Evolutionary conservation across 2,888 invertebrate species (phyloP), one percentile per base, ranked within the genome.

Genomic region (Torymus auratus): DNA sequence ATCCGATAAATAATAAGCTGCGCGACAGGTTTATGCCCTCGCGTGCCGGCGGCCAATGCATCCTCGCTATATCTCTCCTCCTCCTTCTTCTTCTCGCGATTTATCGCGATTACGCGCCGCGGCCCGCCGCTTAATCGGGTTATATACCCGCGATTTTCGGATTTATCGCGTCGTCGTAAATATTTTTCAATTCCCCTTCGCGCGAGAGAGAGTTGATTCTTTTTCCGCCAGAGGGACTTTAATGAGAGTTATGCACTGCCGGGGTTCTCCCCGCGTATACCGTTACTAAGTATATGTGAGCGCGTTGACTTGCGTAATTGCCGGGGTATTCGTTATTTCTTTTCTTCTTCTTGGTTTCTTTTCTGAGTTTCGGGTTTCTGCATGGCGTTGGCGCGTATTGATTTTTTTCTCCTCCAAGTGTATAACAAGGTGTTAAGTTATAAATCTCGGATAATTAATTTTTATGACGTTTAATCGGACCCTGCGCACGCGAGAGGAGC

Each of bases 1-100:
- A 87, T 88, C 86, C 87, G 84, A 88, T 88, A 88, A 88, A 88
- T 88, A 88, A 88, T 85, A 85, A 84, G 79, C 83, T 78, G 11
- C 72, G 67, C 83, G 87, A 88, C 87, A 87, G 86, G 85, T 87
- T 88, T 88, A 87, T 86, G 85, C 83, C 78, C 82, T 88, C 85
- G 88, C 88, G 87, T 88, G 88, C 81, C 61, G 41, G 61, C 23
- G n/a, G 55, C 70, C 78, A 73, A 78, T 81, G 64, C 62, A 74
- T 78, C 78, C 53, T 70, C 41, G 13, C 15, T 7, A 20, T 20
- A 20, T 28, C 28, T 28, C 28, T 28, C 7, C 28, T 28, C 28
- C 28, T 28, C 28, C 28, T 28, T 28, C 28, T 28, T 4, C 28
- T 28, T 28, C n/a, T 41, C 7, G 20, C 76, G 65, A 82, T 82